These are phyloP conservation scores for Blastobasis adustella DNA, from an alignment of 2,888 invertebrate genomes.

Conservation along the genomic window DNA sequence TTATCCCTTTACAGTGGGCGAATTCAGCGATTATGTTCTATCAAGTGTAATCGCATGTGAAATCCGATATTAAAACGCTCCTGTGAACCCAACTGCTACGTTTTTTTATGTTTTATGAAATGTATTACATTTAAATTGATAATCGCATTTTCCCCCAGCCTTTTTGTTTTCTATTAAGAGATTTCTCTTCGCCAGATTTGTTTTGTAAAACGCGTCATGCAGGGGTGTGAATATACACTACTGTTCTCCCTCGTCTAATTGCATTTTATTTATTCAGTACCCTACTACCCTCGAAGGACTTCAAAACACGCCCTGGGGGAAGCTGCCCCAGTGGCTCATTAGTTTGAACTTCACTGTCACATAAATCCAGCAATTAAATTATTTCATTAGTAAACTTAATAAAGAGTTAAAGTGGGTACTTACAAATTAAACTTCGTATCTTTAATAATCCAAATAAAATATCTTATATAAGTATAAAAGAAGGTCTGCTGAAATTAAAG, in stretches of 20 bases:
- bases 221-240: conserved; percentile 23
- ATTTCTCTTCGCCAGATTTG: conserved; percentile 31
- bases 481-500: too few relatives aligned
- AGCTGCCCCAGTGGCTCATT: conserved; percentile 41
- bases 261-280: conserved; percentile 68
- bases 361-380: conserved; percentile 32
- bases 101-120: conserved; percentile 2
- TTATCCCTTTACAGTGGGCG: conserved; percentile 38
- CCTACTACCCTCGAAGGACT: conserved; percentile 38
- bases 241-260: conserved; percentile 46
- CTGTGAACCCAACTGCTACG: too few relatives aligned
- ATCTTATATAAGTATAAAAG: too few relatives aligned
- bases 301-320: conserved; percentile 31
- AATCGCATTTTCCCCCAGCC: conserved; percentile 29
- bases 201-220: conserved; percentile 29
- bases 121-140: conserved; percentile 37
- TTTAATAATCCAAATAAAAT: too few relatives aligned
- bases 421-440: too few relatives aligned
- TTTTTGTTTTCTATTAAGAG: conserved; percentile 24
- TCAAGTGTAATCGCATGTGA: conserved; percentile 38
- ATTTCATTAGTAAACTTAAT: conserved; percentile 11
- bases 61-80: conserved; percentile 24
- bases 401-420: neutral
- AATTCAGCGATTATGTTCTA: conserved; percentile 34
- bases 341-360: conserved; percentile 33